Conservation (phyloP, 2,888 invertebrate species). For the Euphydryas editha region DNA sequence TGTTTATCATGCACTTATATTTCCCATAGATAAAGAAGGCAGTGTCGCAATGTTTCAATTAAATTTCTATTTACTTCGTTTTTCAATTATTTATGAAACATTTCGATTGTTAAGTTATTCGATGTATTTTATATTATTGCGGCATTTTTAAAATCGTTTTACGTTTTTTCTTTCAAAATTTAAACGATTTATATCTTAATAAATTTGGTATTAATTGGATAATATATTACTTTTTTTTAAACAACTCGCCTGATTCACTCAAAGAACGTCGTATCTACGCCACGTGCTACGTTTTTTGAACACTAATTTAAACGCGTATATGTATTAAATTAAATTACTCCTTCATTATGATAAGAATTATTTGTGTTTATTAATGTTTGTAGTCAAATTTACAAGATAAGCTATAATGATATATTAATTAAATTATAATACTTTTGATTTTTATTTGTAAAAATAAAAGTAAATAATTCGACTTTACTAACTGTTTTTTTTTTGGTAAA, state of each 20-base stretch:
- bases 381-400: too few species aligned
- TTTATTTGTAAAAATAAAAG: not conserved
- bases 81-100: not conserved
- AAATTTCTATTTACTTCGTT: not conserved
- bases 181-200: too few species aligned
- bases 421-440: too few species aligned
- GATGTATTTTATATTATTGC: too few species aligned
- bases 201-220: too few species aligned
- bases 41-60: not conserved
- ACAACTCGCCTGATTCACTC: too few species aligned
- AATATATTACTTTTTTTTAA: too few species aligned
- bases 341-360: not conserved
- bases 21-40: not conserved
- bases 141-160: too few species aligned
- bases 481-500: too few species aligned
- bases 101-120: too few species aligned
- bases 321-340: not conserved
- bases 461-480: not conserved
- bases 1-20: not conserved
- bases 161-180: too few species aligned
- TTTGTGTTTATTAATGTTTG: not conserved
- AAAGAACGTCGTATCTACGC: not conserved
- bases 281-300: constrained; percentile 1
- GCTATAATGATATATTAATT: too few species aligned
- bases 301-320: not conserved